Conservation (phyloP, 2,888 invertebrate species). For the Nephrotoma flavescens region DNA sequence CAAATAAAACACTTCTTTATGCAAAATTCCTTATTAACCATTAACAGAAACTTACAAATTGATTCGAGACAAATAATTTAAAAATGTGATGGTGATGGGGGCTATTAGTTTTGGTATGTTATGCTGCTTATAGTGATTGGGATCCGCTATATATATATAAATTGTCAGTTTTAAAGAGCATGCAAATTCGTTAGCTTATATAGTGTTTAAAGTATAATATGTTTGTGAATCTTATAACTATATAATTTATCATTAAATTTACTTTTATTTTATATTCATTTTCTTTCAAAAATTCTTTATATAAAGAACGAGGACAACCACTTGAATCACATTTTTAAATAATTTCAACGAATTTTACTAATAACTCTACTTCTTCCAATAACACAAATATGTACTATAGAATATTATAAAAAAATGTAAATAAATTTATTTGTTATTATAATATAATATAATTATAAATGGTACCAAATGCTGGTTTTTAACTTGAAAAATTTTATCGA, state of each 20-base stretch:
- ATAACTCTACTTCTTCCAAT: background rate
- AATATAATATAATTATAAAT: no score
- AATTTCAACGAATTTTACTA: background rate
- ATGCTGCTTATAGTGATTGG: background rate
- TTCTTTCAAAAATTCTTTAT: background rate
- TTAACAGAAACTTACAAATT: background rate
- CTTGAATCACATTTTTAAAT: background rate
- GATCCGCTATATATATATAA: background rate
- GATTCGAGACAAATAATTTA: background rate
- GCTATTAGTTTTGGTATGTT: background rate
- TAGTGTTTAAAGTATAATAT: background rate
- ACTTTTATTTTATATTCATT: background rate
- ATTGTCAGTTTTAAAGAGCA: background rate
- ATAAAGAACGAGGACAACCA: background rate
- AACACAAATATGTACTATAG: background rate
- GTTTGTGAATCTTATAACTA: background rate
- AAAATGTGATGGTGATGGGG: background rate
- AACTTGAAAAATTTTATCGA: no score
- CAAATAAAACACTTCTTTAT: background rate
- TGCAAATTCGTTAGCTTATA: background rate
- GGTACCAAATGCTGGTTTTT: no score
- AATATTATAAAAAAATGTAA: background rate
- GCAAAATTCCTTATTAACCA: background rate
- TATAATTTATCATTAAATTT: background rate
- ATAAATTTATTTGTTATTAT: background rate